Percentiles rank a stretch among this genome's conserved stretches.
phyloP scores from a whole-genome alignment of 2,797 vertebrate species.

The Pseudopleuronectes americanus region DNA sequence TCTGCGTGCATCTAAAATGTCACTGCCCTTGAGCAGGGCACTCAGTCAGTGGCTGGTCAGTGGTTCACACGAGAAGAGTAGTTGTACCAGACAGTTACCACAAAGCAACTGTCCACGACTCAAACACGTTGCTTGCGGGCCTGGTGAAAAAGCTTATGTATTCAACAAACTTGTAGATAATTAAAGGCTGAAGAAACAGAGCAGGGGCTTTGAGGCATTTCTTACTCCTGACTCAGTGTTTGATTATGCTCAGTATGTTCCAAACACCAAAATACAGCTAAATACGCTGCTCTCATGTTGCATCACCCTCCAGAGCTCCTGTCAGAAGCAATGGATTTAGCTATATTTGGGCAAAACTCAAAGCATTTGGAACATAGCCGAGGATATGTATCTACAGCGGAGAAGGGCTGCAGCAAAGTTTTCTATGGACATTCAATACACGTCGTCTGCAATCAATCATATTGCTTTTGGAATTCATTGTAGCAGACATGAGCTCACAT shows the following conservation, averaged over 20 bases:
- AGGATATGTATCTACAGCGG: slow-evolving; percentile 7
- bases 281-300: slow-evolving; percentile 15
- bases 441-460: neutral
- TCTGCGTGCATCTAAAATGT: neutral
- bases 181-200: slow-evolving; percentile 9
- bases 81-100: neutral
- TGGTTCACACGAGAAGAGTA: neutral
- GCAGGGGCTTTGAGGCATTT: slow-evolving; percentile 8
- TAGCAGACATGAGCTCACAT: neutral
- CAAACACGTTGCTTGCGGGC: neutral
- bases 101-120: neutral
- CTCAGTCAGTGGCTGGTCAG: neutral
- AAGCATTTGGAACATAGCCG: slow-evolving; percentile 1
- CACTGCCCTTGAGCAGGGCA: slow-evolving; percentile 2
- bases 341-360: slow-evolving; percentile 39
- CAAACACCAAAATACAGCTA: slow-evolving; percentile 13
- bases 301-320: neutral
- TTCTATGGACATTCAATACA: slow-evolving; percentile 7
- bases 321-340: slow-evolving; percentile 9
- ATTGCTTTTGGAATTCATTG: slow-evolving; percentile 2
- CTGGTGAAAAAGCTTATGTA: neutral
- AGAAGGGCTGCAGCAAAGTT: neutral
- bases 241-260: slow-evolving; percentile 24
- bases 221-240: slow-evolving; percentile 5
- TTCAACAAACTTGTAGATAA: neutral